Evolutionary conservation across 1,140 invertebrate species (phyloP), one percentile per base, ranked within the genome.

Genomic region (Pomacea maculata): DNA sequence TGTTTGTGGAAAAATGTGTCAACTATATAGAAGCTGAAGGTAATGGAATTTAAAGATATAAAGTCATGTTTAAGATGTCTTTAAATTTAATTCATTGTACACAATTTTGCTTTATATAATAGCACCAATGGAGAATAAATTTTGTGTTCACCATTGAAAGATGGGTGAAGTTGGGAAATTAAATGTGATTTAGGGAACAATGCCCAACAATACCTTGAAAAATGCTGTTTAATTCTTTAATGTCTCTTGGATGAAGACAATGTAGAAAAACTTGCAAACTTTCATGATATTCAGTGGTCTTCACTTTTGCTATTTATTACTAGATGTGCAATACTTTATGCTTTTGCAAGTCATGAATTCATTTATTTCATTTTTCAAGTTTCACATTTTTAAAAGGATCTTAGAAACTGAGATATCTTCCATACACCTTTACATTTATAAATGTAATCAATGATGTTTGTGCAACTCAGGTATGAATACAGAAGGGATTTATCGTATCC

Each of bases 1-100:
- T 97, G 77, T 97, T 99, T 90, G 93, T 99, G 52, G 97, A 98
- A 90, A 98, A 97, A 89, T 99, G 97, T 91, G 95, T 99, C 0
- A 93, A 94, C 83, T 99, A 97, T 91, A 98, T 99, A 73, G 97
- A 99, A 92, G 87, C 88, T 79, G 92, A 93, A 87, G 97, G 90
- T 89, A 84, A 80, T 45, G 71, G 73, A 29, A 14, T 67, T 78
- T 12, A n/a, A 67, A 17, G 15, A 61, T 61, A 17, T 9, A 17
- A 61, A 14, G 15, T 61, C 57, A 61, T 2, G 6, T 4, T 45
- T 45, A 45, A 45, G 34, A 61, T 61, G 1, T 61, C 1, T 61
- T 61, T 61, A 61, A 61, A 61, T 61, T 14, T 61, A 4, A 14
- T 61, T 61, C 15, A 4, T 61, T 61, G 57, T 61, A 14, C 15